A percentile compares a stretch with the other conserved stretches of the same genome.
These are phyloP conservation scores for Propithecus deckenii DNA, from an alignment of 2,797 vertebrate species.

Conservation along the genomic window DNA sequence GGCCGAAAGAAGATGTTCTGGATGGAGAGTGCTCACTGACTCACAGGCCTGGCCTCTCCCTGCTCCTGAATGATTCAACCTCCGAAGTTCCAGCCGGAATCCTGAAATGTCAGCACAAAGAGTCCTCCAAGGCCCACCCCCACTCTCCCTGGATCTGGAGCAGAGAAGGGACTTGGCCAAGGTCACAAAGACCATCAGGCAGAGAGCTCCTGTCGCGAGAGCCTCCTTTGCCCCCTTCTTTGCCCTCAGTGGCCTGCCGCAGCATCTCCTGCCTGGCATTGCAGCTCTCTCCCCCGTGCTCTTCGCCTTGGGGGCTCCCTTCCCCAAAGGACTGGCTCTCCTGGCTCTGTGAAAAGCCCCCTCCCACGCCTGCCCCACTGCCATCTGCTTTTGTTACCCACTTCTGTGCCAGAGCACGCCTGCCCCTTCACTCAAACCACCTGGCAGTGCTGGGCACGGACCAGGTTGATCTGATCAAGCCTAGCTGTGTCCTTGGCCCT, in stretches of 20 bases:
- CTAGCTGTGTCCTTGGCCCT: constrained; percentile 46
- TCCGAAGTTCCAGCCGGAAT: background rate
- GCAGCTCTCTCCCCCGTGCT: background rate
- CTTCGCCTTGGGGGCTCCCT: background rate
- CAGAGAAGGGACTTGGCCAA: constrained; percentile 62
- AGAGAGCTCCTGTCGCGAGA: background rate
- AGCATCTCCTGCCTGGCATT: background rate
- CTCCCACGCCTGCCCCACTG: constrained; percentile 13
- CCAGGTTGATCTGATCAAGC: constrained; percentile 28
- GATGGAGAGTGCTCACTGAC: background rate
- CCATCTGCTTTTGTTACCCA: constrained; percentile 56
- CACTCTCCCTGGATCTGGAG: background rate
- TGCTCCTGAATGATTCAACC: constrained; percentile 19
- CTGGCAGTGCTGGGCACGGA: constrained; percentile 23
- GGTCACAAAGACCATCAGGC: constrained; percentile 53
- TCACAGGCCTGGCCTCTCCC: constrained; percentile 12
- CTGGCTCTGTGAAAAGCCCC: constrained; percentile 50
- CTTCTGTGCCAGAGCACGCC: background rate
- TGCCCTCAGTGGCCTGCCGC: background rate
- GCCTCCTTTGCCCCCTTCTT: background rate
- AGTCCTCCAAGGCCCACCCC: background rate
- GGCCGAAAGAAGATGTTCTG: background rate
- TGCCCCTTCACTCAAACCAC: constrained; percentile 52
- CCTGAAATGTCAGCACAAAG: constrained; percentile 54
- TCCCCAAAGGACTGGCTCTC: constrained; percentile 14